A percentile compares a stretch with the other conserved stretches of the same genome.
Conservation (phyloP, 2,888 invertebrate genomes). For the Nysson spinosus region DNA sequence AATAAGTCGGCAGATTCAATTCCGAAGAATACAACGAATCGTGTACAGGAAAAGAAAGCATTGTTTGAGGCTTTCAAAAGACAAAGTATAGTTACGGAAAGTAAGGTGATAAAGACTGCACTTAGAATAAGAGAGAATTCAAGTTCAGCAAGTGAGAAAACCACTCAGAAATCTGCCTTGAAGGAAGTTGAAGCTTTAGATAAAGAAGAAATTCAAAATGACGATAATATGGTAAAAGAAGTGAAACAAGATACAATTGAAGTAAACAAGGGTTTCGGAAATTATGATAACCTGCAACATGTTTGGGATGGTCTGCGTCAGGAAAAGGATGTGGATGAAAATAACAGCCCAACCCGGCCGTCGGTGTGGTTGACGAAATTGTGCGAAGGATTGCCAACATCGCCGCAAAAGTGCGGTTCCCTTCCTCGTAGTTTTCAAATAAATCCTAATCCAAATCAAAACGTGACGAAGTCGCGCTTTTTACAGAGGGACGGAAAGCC, state of each 20-base stretch:
- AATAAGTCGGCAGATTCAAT: conserved; percentile 37
- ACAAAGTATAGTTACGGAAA: conserved; percentile 69
- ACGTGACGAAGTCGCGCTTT: conserved; percentile 77
- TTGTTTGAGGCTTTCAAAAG: conserved; percentile 69
- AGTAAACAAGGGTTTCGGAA: conserved; percentile 79
- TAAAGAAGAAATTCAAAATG: neutral
- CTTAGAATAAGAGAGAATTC: conserved; percentile 69
- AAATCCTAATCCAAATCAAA: conserved; percentile 79
- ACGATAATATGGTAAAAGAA: conserved; percentile 3
- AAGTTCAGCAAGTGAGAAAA: conserved; percentile 46
- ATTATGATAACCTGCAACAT: conserved; percentile 81
- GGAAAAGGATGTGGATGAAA: conserved; percentile 53
- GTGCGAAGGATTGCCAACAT: conserved; percentile 83
- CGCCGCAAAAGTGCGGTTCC: conserved; percentile 86
- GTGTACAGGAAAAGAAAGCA: conserved; percentile 64
- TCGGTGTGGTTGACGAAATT: conserved; percentile 86
- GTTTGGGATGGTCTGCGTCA: conserved; percentile 71
- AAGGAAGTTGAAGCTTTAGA: neutral
- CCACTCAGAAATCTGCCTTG: neutral
- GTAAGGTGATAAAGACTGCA: conserved; percentile 69
- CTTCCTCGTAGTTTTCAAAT: conserved; percentile 88
- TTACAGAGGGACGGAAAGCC: conserved; percentile 82
- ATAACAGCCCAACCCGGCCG: conserved; percentile 81
- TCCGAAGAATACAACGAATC: conserved; percentile 50
- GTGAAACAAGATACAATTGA: neutral